These are phyloP conservation scores for Apantesis nais DNA, from an alignment of 2,888 invertebrate species.

Conservation along the genomic window DNA sequence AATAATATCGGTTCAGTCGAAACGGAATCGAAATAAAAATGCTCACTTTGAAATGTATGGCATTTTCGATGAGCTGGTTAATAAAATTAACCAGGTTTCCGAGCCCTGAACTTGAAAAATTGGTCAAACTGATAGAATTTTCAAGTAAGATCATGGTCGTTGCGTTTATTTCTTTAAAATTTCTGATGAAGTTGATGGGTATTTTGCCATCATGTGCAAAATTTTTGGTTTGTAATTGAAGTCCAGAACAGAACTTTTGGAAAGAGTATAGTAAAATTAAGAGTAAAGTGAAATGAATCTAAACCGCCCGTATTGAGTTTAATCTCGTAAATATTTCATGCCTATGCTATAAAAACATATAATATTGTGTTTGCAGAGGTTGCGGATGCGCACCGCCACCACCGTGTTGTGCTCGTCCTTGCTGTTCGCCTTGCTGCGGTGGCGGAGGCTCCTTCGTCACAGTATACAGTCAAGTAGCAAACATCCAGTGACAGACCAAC, in stretches of 20 bases:
- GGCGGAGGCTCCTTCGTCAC: conserved; percentile 76
- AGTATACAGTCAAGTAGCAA: conserved; percentile 85
- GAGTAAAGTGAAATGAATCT: too few species aligned
- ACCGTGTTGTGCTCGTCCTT: conserved; percentile 44
- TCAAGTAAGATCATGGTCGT: too few species aligned
- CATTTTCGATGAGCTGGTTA: too few species aligned
- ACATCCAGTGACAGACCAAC: conserved; percentile 74
- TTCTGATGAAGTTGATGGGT: background rate
- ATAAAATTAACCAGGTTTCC: too few species aligned
- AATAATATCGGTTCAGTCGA: too few species aligned
- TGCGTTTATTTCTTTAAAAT: too few species aligned
- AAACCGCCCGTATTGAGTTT: too few species aligned
- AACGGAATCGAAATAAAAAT: too few species aligned
- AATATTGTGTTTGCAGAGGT: conserved; percentile 51
- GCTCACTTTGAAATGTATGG: too few species aligned
- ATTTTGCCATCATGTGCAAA: too few species aligned
- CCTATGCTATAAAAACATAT: background rate
- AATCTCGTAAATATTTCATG: background rate
- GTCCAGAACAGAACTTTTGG: background rate
- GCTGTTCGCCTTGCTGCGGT: conserved; percentile 61
- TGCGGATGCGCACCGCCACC: conserved; percentile 56
- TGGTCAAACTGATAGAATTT: too few species aligned
- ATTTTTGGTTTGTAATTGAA: background rate
- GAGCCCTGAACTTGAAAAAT: too few species aligned
- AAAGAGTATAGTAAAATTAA: background rate